These are phyloP conservation scores for Tromatobia lineatoria DNA, from an alignment of 2,888 invertebrate genomes.

Conservation along the genomic window DNA sequence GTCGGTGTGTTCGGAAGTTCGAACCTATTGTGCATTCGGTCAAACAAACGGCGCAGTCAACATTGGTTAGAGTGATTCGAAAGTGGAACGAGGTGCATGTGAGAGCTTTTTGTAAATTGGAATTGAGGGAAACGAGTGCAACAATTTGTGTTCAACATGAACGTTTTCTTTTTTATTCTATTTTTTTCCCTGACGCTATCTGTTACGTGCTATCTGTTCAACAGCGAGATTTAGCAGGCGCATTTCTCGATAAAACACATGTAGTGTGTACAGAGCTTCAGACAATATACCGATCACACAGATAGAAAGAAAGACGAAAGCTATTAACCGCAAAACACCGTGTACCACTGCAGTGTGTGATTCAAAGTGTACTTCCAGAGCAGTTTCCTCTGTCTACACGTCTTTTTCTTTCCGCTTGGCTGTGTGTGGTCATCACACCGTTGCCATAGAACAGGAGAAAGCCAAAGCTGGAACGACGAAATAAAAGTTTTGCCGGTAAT, in stretches of 20 bases:
- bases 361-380: constrained; percentile 30
- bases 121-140: constrained; percentile 35
- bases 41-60: constrained; percentile 47
- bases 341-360: constrained; percentile 16
- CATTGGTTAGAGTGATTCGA: constrained; percentile 33
- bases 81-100: background rate
- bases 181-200: constrained; percentile 14
- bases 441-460: constrained; percentile 16
- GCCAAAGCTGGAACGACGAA: constrained; percentile 46
- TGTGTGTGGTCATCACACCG: constrained; percentile 33
- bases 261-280: constrained; percentile 51
- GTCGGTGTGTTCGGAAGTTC: constrained; percentile 21
- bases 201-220: constrained; percentile 17
- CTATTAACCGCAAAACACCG: constrained; percentile 47
- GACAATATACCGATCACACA: constrained; percentile 29
- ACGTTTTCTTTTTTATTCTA: constrained; percentile 1
- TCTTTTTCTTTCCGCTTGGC: constrained; percentile 43
- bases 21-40: constrained; percentile 33
- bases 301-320: constrained; percentile 36
- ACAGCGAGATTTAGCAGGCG: constrained; percentile 58
- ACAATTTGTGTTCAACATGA: constrained; percentile 39
- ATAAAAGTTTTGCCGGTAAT: constrained; percentile 67
- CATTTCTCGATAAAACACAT: constrained; percentile 66
- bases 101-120: constrained; percentile 50
- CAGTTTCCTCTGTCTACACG: constrained; percentile 54